Percentiles rank a stretch among this genome's conserved stretches.
Conservation (phyloP, 30 jellyfish, hydroid and myxozoan genomes). For the Chrysaora quinquecirrha region DNA sequence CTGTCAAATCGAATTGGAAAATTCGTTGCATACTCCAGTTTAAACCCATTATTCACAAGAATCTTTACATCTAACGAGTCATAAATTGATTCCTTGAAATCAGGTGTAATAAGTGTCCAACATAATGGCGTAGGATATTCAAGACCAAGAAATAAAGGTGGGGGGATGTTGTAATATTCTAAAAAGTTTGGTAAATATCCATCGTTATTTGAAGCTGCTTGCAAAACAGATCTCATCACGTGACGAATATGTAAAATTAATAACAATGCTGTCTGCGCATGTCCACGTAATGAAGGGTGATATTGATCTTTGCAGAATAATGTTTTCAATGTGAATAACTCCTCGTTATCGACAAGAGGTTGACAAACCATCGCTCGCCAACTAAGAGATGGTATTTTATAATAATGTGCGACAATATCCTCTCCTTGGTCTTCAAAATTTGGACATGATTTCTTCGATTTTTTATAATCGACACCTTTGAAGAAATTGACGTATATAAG, state of each 20-base stretch:
- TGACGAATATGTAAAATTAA: slow-evolving; percentile 92
- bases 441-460: slow-evolving; percentile 80
- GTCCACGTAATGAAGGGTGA: slow-evolving; percentile 97
- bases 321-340: slow-evolving; percentile 69
- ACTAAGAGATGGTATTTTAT: slow-evolving; percentile 88
- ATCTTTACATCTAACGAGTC: slow-evolving; percentile 80
- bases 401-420: slow-evolving; percentile 93
- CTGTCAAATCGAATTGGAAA: slow-evolving; percentile 96
- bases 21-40: slow-evolving; percentile 95
- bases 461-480: slow-evolving; percentile 96
- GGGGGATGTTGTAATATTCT: slow-evolving; percentile 69
- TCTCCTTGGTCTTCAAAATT: slow-evolving; percentile 99
- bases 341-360: slow-evolving; percentile 66
- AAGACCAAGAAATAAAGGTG: slow-evolving; percentile 93
- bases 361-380: slow-evolving; percentile 99
- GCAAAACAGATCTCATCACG: slow-evolving; percentile 98
- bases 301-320: slow-evolving; percentile 93
- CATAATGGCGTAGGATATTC: slow-evolving; percentile 95
- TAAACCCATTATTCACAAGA: slow-evolving; percentile 79
- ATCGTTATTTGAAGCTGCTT: slow-evolving; percentile 85
- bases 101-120: slow-evolving; percentile 97
- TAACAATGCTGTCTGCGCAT: slow-evolving; percentile 95
- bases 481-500: slow-evolving; percentile 85
- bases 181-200: slow-evolving; percentile 81
- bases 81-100: slow-evolving; percentile 69